Base-by-base conservation (phyloP, 1,140 invertebrate genomes). In the Anastrepha obliqua region DNA sequence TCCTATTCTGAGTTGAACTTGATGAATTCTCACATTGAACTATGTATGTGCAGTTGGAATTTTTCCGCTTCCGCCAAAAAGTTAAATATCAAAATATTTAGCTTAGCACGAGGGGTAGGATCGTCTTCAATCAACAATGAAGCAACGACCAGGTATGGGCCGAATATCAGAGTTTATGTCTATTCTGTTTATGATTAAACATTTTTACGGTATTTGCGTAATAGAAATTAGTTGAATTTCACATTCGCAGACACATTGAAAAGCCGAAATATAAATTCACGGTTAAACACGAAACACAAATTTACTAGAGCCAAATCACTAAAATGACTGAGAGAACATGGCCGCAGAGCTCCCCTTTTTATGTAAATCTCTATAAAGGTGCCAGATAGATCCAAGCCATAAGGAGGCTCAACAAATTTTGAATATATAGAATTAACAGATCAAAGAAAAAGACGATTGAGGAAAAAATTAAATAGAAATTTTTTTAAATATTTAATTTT, bases 51-150 rank as follows among this genome's bases (percentile, higher is more conserved):
- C 47, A 58, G 17, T 81, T 17, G 47, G 74, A 47, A 81, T 55
- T 81, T 58, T 81, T 81, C 74, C 74, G 74, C 74, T 81, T 81
- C 74, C 74, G 74, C 74, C 74, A 81, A 81, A 62, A 62, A 81
- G 47, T 81, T 42, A 55, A 81, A 55, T 47, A 81, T 15, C 47
- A n/a, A 81, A 55, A 20, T 81, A 81, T 55, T 67, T n/a, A 81
- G 74, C 42, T 81, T 29, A 51, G 47, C 74, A 81, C 47, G 74
- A 42, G 74, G 74, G 74, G 42, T 55, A 81, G n/a, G 74, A 55
- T 81, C 47, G 74, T 47, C 47, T 55, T 55, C 44, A 81, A 81
- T 55, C 47, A 55, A 81, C 74, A 81, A 81, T 55, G 51, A 55
- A 58, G 44, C 74, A 55, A 81, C 47, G 74, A 81, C 74, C 74